A percentile compares a stretch with the other conserved stretches of the same genome.
phyloP scores from a whole-genome alignment of 2,113 vertebrate genomes.

The Indicator maculatus region DNA sequence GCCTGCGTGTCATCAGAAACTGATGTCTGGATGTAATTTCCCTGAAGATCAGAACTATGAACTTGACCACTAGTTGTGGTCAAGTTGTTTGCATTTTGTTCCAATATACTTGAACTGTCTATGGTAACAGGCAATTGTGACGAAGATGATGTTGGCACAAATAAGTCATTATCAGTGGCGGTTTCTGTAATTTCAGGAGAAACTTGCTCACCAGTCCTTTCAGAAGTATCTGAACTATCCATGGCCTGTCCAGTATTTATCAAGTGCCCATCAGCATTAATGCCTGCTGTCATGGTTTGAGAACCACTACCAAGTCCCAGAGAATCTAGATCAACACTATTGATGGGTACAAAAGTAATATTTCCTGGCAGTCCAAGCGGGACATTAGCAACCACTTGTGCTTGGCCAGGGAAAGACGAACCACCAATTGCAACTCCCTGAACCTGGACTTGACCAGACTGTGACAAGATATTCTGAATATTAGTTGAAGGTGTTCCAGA shows the following conservation, averaged over 20 bases:
- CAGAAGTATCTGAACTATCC: constrained; percentile 88
- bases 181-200: constrained; percentile 90
- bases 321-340: constrained; percentile 97
- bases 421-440: constrained; percentile 94
- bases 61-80: constrained; percentile 83
- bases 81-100: constrained; percentile 86
- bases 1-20: constrained; percentile 88
- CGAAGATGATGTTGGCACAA: constrained; percentile 95
- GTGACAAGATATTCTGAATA: constrained; percentile 96
- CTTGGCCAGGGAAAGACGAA: constrained; percentile 93
- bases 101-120: constrained; percentile 88
- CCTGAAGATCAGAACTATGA: constrained; percentile 89
- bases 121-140: constrained; percentile 89
- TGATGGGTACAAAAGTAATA: constrained; percentile 99
- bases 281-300: constrained; percentile 96
- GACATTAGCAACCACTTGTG: constrained; percentile 96
- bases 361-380: constrained; percentile 96
- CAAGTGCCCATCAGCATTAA: constrained; percentile 96
- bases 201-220: constrained; percentile 89
- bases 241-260: constrained; percentile 89
- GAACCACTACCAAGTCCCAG: constrained; percentile 92
- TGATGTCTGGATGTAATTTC: constrained; percentile 87
- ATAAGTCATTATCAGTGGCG: constrained; percentile 90
- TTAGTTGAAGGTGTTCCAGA: constrained; percentile 86
- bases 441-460: constrained; percentile 93